phyloP scores from a whole-genome alignment of 2,113 vertebrate genomes.

The Herpailurus yagouaroundi region DNA sequence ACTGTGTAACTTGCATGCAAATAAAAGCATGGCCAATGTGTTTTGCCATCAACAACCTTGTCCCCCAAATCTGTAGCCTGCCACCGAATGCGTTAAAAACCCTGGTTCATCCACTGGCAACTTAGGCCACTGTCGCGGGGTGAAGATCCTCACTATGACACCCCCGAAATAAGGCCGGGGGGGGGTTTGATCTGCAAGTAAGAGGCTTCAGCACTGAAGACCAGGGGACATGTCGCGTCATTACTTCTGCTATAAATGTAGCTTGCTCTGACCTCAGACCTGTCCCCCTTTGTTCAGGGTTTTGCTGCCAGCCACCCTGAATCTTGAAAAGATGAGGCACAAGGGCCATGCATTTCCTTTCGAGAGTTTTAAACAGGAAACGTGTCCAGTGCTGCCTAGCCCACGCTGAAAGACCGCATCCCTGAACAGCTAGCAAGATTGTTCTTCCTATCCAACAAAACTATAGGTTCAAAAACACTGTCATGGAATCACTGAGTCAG shows the following conservation, averaged over 20 bases:
- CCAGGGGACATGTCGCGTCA: fast-evolving
- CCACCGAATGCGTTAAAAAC: background rate
- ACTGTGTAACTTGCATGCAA: background rate
- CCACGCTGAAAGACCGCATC: background rate
- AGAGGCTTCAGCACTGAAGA: background rate
- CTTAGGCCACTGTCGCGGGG: too few relatives aligned
- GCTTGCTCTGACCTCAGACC: background rate
- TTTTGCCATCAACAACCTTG: background rate
- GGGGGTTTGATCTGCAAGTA: background rate
- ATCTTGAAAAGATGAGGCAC: background rate
- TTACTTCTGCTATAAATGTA: background rate
- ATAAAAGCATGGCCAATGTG: background rate
- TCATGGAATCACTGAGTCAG: background rate
- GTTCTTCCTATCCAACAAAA: background rate
- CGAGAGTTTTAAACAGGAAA: background rate
- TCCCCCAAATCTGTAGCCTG: background rate
- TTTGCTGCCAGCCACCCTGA: background rate
- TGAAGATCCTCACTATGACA: background rate
- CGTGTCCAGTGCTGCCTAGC: background rate
- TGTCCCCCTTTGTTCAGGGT: background rate
- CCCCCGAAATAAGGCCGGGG: background rate
- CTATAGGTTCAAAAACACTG: background rate
- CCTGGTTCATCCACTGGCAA: background rate
- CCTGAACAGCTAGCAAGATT: background rate
- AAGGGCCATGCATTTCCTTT: background rate